Evolutionary conservation across 1,140 invertebrate species (phyloP).

Genomic region (Drosophila watanabei): DNA sequence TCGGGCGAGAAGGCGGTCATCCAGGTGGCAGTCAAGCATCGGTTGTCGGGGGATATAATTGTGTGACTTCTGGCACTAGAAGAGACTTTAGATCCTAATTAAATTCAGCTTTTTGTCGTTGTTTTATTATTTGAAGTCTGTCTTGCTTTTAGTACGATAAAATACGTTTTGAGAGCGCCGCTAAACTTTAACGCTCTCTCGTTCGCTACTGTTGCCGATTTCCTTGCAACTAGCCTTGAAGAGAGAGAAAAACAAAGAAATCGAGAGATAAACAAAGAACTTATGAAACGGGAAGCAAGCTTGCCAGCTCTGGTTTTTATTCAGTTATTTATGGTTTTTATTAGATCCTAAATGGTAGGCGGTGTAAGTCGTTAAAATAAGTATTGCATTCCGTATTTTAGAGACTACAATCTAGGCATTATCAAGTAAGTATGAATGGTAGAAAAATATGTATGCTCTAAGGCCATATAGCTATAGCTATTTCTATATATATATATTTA

Average conservation of each 20-base stretch:
- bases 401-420: constrained; percentile 70
- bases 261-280: too few relatives aligned
- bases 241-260: too few relatives aligned
- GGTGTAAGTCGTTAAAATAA: constrained; percentile 70
- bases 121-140: background rate
- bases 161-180: too few relatives aligned
- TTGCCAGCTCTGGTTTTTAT: background rate
- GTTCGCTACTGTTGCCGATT: too few relatives aligned
- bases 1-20: constrained; percentile 92
- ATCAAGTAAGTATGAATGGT: constrained; percentile 77
- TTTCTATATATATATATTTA: constrained; percentile 40
- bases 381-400: constrained; percentile 66
- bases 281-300: background rate
- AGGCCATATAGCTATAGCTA: constrained; percentile 64
- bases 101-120: background rate
- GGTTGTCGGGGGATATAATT: constrained; percentile 37
- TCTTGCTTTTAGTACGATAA: too few relatives aligned
- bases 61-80: background rate
- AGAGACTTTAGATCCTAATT: background rate
- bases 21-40: constrained; percentile 60
- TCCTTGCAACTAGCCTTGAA: too few relatives aligned
- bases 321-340: constrained; percentile 6
- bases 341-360: constrained; percentile 69
- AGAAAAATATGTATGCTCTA: constrained; percentile 81
- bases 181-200: too few relatives aligned